Evolutionary conservation across 2,113 vertebrate species (phyloP), one percentile per base, ranked within the genome.

Genomic region (Melanerpes formicivorus): DNA sequence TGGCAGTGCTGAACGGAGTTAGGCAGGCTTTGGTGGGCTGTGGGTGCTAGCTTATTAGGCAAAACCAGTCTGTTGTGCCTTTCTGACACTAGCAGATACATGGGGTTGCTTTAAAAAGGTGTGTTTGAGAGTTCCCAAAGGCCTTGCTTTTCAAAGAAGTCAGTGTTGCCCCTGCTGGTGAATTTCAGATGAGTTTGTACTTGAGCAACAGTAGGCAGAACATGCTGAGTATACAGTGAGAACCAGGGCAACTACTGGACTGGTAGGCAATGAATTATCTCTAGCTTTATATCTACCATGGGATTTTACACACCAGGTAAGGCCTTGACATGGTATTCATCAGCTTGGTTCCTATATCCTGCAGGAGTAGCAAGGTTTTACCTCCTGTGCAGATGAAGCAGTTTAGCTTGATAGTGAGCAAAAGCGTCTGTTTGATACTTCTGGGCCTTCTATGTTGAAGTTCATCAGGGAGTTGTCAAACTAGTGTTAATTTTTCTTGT

Each of bases 81-180:
- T 67, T 71, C 42, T n/a, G 30, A 46, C 1, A 1, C 50, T 23
- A 9, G 46, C 3, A 4, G 21, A 10, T 73, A 5, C 3, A 2
- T 18, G 52, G 25, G 23, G 16, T 69, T 54, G 19, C 9, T 63
- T 17, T 65, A 32, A 63, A 76, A 65, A 48, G 4, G 3, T 29
- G 21, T 44, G 9, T 79, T 22, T 74, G 42, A 65, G 60, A 67
- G 70, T 19, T 67, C 19, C 27, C 65, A 21, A 30, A 76, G 66
- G 62, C 34, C 32, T 91, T 71, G 30, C n/a, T 80, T 56, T 75
- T 32, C 7, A 17, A 10, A 60, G 7, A 71, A 44, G 5, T 21
- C 10, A 5, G 13, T 63, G 40, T 59, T 77, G 29, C 19, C 19
- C 6, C 17, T 32, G 5, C 26, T 77, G 26, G 8, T 86, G 83